Base-by-base conservation (phyloP, 2,113 vertebrate genomes). In the Brachyistius frenatus region DNA sequence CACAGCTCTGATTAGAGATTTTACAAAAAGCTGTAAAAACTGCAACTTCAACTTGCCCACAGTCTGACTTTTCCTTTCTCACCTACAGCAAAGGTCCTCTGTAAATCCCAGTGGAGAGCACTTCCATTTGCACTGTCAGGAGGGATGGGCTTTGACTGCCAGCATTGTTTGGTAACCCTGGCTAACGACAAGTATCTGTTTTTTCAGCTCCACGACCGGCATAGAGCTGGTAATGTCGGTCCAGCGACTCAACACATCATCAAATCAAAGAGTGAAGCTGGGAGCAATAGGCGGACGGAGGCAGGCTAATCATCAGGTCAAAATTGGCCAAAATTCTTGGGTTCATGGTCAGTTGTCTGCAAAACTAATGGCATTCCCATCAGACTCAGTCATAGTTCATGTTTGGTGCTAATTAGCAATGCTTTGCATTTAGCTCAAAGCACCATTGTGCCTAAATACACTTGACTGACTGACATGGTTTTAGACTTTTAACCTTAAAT, bases 1-100 rank as follows among this genome's bases (percentile, higher is more conserved):
- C 55, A 47, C 23, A 2, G 66, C 56, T 77, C 60, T 81, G 84
- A 85, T 86, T 83, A 67, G 77, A 70, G 81, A 79, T 67, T 81
- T 79, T 71, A 75, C 61, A 65, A 63, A 82, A 81, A 79, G 66
- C 79, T 49, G 56, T 39, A 65, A 78, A 72, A 69, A 74, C 66
- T 41, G 61, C 35, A 73, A 49, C 70, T 76, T 76, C 35, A 36
- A 55, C 66, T 56, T 63, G 36, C 41, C n/a, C 31, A 13, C 46
- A 67, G 57, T 66, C 16, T 9, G 62, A 65, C n/a, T 74, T 71
- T 81, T 44, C 35, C 46, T 47, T 23, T n/a, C 14, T 69, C 54
- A 64, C n/a, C 60, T 52, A 82, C 61, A 70, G 72, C 64, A 64
- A 78, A 86, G 58, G 15, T 78, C 69, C 44, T 49, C 74, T 50